Evolutionary conservation across 1,140 invertebrate genomes (phyloP).

Genomic region (Matsumurasca onukii): DNA sequence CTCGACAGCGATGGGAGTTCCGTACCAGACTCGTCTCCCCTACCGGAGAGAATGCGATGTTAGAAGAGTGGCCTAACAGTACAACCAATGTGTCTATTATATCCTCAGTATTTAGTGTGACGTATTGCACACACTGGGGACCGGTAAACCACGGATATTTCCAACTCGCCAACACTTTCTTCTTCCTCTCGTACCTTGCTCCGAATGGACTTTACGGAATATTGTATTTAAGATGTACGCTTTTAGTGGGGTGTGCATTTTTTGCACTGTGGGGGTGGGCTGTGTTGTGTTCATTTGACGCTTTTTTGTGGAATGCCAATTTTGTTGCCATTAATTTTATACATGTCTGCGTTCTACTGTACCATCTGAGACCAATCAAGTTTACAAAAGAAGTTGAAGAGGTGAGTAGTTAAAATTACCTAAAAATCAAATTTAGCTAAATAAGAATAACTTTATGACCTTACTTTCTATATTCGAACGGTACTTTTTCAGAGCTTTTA

Average conservation of each 20-base stretch:
- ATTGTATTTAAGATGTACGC: conserved; percentile 71
- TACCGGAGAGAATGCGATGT: background rate
- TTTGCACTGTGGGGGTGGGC: conserved; percentile 80
- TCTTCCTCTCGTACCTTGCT: conserved; percentile 77
- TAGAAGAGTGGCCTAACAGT: conserved; percentile 26
- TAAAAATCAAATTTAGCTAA: no score
- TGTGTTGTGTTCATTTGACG: conserved; percentile 80
- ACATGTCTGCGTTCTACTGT: conserved; percentile 78
- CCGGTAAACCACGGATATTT: conserved; percentile 72
- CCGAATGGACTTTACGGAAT: conserved; percentile 76
- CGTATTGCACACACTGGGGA: conserved; percentile 49
- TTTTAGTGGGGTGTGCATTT: conserved; percentile 76
- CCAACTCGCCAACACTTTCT: conserved; percentile 80
- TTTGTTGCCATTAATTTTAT: conserved; percentile 82
- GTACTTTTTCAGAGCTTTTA: no score
- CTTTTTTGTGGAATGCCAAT: conserved; percentile 81
- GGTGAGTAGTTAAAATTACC: conserved; percentile 57
- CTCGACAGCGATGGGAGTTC: conserved; percentile 13
- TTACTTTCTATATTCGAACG: no score
- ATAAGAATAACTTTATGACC: no score
- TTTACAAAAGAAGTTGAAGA: conserved; percentile 85
- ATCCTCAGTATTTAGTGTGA: conserved; percentile 29
- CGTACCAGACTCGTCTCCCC: conserved; percentile 7
- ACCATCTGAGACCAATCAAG: conserved; percentile 76
- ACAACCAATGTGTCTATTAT: conserved; percentile 28